Evolutionary conservation across 2,113 vertebrate genomes (phyloP).

Genomic region (Eclectus roratus): DNA sequence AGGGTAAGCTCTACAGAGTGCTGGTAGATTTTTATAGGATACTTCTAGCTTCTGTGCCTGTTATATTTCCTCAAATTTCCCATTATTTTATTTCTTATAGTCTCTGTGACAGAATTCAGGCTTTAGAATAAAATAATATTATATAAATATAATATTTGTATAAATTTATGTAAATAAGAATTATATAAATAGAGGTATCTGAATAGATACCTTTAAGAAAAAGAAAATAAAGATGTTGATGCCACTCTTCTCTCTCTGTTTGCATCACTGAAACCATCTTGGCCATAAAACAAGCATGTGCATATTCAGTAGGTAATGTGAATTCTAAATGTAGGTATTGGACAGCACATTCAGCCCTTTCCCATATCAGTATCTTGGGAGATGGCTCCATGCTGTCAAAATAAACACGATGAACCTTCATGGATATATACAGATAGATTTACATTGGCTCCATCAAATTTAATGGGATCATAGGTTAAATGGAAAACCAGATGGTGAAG

Average conservation of each 20-base stretch:
- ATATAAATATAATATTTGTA: too few species aligned
- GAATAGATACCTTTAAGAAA: background rate
- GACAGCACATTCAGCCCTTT: background rate
- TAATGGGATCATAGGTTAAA: background rate
- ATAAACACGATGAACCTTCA: background rate
- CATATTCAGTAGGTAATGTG: background rate
- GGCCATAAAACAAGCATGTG: background rate
- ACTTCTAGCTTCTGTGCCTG: background rate
- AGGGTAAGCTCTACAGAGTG: background rate
- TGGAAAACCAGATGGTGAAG: background rate
- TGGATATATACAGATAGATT: background rate
- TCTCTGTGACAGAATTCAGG: background rate
- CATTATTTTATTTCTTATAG: background rate
- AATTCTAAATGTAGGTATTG: background rate
- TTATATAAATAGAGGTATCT: too few species aligned
- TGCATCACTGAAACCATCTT: background rate
- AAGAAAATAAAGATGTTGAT: background rate
- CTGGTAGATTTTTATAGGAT: background rate
- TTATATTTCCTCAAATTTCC: background rate
- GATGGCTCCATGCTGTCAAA: background rate
- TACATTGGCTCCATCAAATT: background rate
- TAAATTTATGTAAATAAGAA: too few species aligned
- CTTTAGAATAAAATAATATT: background rate
- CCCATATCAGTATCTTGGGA: background rate
- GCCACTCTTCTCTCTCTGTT: background rate